A percentile compares a stretch with the other conserved stretches of the same genome.
Conservation (phyloP, 2,797 vertebrate species). For the Onychomys leucogaster region DNA sequence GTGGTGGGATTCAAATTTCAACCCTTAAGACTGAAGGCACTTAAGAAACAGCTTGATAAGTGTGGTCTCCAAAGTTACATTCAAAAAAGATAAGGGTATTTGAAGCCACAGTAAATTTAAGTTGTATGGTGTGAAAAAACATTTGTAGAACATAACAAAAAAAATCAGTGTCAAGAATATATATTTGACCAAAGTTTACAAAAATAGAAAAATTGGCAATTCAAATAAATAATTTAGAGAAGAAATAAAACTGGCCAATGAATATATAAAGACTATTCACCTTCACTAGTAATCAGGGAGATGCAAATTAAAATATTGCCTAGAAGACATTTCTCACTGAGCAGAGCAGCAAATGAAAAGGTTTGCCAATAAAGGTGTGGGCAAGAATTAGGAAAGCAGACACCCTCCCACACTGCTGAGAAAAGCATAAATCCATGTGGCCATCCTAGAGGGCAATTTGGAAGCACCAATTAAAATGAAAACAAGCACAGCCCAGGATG, state of each 20-base stretch:
- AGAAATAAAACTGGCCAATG: conserved; percentile 44
- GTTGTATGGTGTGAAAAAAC: neutral
- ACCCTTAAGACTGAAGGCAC: neutral
- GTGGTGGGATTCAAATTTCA: conserved; percentile 31
- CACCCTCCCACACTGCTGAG: neutral
- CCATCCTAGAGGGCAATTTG: neutral
- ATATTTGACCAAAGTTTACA: conserved; percentile 27
- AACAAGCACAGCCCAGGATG: neutral
- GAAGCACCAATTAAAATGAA: conserved; percentile 40
- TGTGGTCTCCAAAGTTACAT: neutral
- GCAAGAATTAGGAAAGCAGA: conserved; percentile 17
- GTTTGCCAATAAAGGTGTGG: conserved; percentile 30
- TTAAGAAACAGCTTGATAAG: conserved; percentile 1
- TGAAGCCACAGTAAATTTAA: conserved; percentile 9
- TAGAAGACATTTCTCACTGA: neutral
- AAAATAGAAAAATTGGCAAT: conserved; percentile 54
- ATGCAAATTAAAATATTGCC: conserved; percentile 42
- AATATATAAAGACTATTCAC: neutral
- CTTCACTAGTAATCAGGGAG: conserved; percentile 41
- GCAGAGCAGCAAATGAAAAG: conserved; percentile 41
- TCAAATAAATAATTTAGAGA: conserved; percentile 36
- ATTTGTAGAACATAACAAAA: conserved; percentile 25
- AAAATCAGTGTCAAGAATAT: conserved; percentile 26
- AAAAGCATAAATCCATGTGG: neutral
- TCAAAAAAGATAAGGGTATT: conserved; percentile 27